Evolutionary conservation across 1,140 invertebrate species (phyloP).

Genomic region (Vollenhovia emeryi): DNA sequence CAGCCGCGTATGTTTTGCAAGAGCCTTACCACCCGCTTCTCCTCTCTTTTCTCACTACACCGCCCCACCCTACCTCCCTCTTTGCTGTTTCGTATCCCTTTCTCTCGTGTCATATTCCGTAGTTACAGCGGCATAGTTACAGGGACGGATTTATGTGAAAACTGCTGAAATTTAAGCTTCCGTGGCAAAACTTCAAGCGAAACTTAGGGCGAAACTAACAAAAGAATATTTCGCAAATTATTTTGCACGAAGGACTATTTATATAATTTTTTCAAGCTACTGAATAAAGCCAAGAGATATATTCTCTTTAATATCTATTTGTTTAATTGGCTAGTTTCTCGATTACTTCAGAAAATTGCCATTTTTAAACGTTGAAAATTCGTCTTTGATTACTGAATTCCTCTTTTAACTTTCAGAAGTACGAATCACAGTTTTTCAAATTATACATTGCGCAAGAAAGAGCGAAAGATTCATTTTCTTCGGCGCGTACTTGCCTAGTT

Average conservation of each 20-base stretch:
- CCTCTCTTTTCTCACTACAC: constrained; percentile 56
- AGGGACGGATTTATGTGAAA: constrained; percentile 30
- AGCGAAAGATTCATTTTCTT: neutral
- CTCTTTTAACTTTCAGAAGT: neutral
- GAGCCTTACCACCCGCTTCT: constrained; percentile 64
- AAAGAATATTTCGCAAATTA: neutral
- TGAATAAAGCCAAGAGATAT: neutral
- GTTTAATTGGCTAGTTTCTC: neutral
- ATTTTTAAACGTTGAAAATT: neutral
- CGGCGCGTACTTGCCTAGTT: neutral
- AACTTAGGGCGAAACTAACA: neutral
- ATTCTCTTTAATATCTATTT: neutral
- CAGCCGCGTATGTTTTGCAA: constrained; percentile 74
- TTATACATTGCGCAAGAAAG: neutral
- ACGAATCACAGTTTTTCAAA: neutral
- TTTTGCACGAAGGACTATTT: neutral
- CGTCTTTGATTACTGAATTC: neutral
- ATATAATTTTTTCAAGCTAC: neutral
- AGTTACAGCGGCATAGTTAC: constrained; percentile 22
- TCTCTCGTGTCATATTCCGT: constrained; percentile 47
- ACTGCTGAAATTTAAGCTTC: neutral
- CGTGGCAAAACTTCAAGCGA: neutral
- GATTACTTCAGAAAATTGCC: neutral
- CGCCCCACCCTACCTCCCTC: constrained; percentile 24
- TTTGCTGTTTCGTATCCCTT: constrained; percentile 53